Percentiles rank a stretch among this genome's conserved stretches.
Evolutionary conservation across 1,140 invertebrate species (phyloP).

Genomic region (Idris sp.): DNA sequence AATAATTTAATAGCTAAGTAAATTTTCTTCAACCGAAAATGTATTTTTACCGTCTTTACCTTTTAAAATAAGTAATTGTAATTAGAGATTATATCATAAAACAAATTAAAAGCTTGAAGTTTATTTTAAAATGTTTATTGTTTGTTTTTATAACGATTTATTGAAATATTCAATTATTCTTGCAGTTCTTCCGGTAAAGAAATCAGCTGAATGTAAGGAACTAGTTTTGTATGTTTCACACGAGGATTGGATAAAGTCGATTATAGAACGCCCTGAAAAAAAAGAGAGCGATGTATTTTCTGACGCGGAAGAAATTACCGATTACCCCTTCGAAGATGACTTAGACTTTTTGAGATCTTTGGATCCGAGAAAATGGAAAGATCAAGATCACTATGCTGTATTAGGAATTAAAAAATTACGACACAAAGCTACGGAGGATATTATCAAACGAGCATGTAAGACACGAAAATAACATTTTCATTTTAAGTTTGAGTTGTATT

Average conservation of each 20-base stretch:
- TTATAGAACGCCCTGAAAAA: constrained; percentile 63
- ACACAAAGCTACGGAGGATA: constrained; percentile 90
- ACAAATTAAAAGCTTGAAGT: no score
- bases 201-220: constrained; percentile 51
- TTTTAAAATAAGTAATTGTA: no score
- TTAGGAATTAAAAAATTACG: constrained; percentile 90
- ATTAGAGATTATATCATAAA: no score
- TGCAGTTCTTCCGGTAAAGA: constrained; percentile 28
- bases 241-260: constrained; percentile 69
- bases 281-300: constrained; percentile 66
- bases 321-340: constrained; percentile 87
- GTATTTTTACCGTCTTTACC: no score
- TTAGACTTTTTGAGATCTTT: constrained; percentile 90
- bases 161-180: constrained; percentile 7
- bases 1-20: no score
- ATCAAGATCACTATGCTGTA: constrained; percentile 97
- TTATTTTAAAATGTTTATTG: background rate
- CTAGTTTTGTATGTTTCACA: constrained; percentile 71
- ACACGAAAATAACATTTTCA: no score
- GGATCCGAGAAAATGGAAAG: constrained; percentile 98
- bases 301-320: constrained; percentile 80
- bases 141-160: background rate
- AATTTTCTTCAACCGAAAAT: no score
- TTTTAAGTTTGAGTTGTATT: no score
- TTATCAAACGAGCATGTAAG: constrained; percentile 95